A percentile compares a stretch with the other conserved stretches of the same genome.
phyloP scores from a whole-genome alignment of 1,140 invertebrate species.

The Brachionus plicatilis region DNA sequence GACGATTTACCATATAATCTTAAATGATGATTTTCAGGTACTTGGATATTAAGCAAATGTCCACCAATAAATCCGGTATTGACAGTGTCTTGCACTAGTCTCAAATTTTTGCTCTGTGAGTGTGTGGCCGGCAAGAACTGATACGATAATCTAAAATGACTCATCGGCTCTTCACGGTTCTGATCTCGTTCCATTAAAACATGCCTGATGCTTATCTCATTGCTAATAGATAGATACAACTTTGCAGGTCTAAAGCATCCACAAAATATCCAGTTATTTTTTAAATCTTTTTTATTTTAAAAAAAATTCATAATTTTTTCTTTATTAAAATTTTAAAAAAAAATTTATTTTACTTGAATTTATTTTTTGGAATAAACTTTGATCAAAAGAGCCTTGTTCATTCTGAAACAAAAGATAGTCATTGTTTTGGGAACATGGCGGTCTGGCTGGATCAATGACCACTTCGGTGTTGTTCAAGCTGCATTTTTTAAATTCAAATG shows the following conservation, averaged over 20 bases:
- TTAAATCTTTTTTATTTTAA: not conserved
- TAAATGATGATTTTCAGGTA: conserved; percentile 1
- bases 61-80: conserved; percentile 30
- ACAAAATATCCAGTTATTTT: conserved; percentile 26
- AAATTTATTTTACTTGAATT: not conserved
- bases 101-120: not conserved
- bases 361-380: not conserved
- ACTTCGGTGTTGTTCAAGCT: not conserved
- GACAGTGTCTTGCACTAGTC: conserved; percentile 12
- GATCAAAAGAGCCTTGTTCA: not conserved
- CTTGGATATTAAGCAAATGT: conserved; percentile 1
- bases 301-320: not conserved
- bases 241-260: not conserved
- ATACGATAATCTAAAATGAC: conserved; percentile 7
- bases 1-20: not conserved
- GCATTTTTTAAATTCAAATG: conserved; percentile 31
- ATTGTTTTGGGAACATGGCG: conserved; percentile 5
- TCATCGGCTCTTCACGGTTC: not conserved
- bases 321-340: not conserved
- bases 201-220: not conserved
- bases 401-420: conserved; percentile 16
- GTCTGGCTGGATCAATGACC: not conserved
- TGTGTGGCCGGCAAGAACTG: not conserved
- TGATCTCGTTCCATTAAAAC: not conserved
- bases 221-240: not conserved